A percentile compares a stretch with the other conserved stretches of the same genome.
phyloP scores from a whole-genome alignment of 2,888 invertebrate species.

The Apamea crenata region DNA sequence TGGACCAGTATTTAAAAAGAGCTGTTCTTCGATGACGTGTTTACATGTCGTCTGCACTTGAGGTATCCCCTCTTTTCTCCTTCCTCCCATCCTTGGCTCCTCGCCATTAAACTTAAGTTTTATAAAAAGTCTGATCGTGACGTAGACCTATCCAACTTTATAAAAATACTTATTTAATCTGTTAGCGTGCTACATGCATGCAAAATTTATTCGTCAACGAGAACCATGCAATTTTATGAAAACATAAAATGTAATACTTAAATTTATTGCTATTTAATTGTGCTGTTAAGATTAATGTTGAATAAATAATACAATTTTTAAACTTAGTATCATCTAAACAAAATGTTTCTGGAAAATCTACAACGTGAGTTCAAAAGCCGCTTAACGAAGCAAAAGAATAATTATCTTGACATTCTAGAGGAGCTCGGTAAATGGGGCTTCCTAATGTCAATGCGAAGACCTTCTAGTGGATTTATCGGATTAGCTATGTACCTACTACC shows the following conservation, averaged over 20 bases:
- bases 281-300: constrained; percentile 14
- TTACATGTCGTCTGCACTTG: constrained; percentile 43
- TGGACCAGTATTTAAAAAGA: constrained; percentile 32
- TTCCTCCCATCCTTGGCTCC: neutral
- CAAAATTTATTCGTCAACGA: constrained; percentile 24
- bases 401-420: constrained; percentile 48
- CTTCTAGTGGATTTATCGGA: constrained; percentile 53
- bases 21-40: constrained; percentile 33
- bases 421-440: constrained; percentile 28
- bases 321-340: neutral
- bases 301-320: neutral
- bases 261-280: constrained; percentile 5
- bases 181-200: constrained; percentile 39
- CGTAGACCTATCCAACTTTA: neutral
- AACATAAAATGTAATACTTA: constrained; percentile 4
- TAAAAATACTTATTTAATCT: constrained; percentile 6
- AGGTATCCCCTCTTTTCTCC: neutral
- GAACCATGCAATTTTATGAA: constrained; percentile 21
- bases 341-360: constrained; percentile 19
- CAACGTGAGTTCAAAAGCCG: constrained; percentile 19
- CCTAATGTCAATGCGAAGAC: constrained; percentile 52
- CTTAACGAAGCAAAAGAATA: constrained; percentile 37
- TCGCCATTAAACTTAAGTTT: neutral
- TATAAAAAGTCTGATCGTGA: constrained; percentile 17
- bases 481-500: constrained; percentile 28